phyloP scores from a whole-genome alignment of 2,888 invertebrate species.

The Ceriagrion tenellum region DNA sequence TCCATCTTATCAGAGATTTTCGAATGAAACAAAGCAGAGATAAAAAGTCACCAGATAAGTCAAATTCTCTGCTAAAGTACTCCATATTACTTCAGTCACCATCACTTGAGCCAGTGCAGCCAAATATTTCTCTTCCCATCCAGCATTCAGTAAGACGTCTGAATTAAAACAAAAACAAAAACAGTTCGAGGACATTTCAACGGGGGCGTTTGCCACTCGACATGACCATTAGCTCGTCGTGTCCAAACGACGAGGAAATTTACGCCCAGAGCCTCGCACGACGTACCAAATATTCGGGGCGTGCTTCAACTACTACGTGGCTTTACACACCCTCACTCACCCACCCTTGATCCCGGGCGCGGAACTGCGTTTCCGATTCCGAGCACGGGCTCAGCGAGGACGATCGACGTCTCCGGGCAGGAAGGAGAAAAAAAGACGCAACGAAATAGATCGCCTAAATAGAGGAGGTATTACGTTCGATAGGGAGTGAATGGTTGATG shows the following conservation, averaged over 20 bases:
- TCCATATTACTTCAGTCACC: no score
- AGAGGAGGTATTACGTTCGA: background rate
- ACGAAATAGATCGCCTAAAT: background rate
- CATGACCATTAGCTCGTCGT: background rate
- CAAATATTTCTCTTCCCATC: no score
- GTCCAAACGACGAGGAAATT: slow-evolving; percentile 4
- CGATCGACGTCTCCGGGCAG: background rate
- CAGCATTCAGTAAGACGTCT: no score
- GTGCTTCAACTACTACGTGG: background rate
- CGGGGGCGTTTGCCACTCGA: background rate
- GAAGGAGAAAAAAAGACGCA: background rate
- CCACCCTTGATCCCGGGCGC: background rate
- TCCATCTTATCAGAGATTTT: no score
- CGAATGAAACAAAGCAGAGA: no score
- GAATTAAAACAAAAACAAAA: background rate
- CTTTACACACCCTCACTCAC: background rate
- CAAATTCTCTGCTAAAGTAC: no score
- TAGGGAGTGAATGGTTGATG: background rate
- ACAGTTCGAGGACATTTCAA: background rate
- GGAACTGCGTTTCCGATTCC: background rate
- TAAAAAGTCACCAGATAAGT: no score
- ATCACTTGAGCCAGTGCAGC: no score
- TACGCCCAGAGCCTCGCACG: background rate
- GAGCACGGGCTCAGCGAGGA: background rate
- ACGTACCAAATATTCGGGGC: background rate